Evolutionary conservation across 2,797 vertebrate species (phyloP).

Genomic region (Rhynchonycteris naso): DNA sequence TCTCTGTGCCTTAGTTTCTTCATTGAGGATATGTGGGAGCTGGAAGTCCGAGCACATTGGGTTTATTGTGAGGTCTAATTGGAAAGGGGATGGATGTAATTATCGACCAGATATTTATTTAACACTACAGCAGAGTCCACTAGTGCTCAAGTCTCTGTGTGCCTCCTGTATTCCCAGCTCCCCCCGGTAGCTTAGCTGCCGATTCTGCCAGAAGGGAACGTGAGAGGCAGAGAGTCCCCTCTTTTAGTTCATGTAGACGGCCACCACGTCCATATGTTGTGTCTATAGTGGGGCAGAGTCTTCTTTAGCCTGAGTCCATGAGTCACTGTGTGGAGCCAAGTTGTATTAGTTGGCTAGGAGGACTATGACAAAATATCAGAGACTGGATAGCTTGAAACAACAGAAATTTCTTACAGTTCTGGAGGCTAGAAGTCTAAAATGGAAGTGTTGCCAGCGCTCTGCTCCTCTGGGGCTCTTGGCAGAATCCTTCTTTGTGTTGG

Average conservation of each 20-base stretch:
- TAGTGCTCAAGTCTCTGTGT: rapidly evolving
- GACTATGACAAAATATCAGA: rapidly evolving
- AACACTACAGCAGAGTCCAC: not conserved
- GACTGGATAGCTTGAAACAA: not conserved
- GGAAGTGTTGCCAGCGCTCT: too few species aligned
- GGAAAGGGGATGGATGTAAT: not conserved
- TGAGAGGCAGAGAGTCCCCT: not conserved
- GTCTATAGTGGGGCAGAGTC: rapidly evolving
- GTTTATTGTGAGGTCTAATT: not conserved
- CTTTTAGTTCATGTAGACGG: not conserved
- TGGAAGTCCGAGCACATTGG: rapidly evolving
- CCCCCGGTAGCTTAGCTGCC: not conserved
- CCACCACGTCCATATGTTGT: not conserved
- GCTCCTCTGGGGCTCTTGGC: not conserved
- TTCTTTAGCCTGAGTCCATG: not conserved
- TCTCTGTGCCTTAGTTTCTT: not conserved
- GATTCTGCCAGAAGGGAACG: not conserved
- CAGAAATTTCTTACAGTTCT: not conserved
- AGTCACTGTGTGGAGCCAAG: not conserved
- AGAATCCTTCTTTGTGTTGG: not conserved
- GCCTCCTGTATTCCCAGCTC: not conserved
- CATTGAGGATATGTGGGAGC: too few species aligned
- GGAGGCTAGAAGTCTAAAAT: not conserved
- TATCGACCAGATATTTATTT: not conserved
- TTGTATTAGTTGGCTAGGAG: rapidly evolving